Evolutionary conservation across 2,888 invertebrate genomes (phyloP), one percentile per base, ranked within the genome.

Genomic region (Sussaba pulchella): DNA sequence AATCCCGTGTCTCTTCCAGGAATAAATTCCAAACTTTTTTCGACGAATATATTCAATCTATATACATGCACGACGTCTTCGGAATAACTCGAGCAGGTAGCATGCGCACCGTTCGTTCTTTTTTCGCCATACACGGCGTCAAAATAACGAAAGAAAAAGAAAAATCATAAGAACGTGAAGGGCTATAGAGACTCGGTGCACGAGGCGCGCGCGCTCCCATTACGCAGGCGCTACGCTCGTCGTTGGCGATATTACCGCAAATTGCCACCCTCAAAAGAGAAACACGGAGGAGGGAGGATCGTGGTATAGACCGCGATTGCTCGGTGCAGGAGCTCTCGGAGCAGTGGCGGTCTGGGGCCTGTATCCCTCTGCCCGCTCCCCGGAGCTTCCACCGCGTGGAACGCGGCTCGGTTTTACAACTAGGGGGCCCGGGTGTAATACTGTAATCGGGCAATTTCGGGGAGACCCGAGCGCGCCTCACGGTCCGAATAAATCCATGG

Each of bases 161-260:
- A 31, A 57, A 59, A 57, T 12, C 41, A 43, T 50, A n/a, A n/a
- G 9, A 24, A n/a, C 50, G 26, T 43, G 57, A 50, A 31, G 24
- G n/a, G 59, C 45, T 17, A 45, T 14, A 54, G 64, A 43, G 73
- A 45, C 54, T 36, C 47, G 43, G 36, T 74, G 81, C 74, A 71
- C 74, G 77, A 81, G 81, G 69, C 82, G 83, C 78, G 78, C 73
- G 80, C 69, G 80, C 82, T 70, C 75, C 83, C 74, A 81, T 80
- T 85, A 86, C 76, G 79, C 75, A 81, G 82, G 81, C 83, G 88
- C 90, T 89, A 89, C 89, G 81, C 89, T 90, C 88, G 90, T 89
- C 90, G 90, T 90, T 89, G 88, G 87, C 90, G 88, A 91, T 91
- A 90, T 92, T 91, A 92, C 92, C 91, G 88, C 92, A 92, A 92